These are phyloP conservation scores for Habropoda laboriosa DNA, from an alignment of 1,140 invertebrate genomes.

Conservation along the genomic window DNA sequence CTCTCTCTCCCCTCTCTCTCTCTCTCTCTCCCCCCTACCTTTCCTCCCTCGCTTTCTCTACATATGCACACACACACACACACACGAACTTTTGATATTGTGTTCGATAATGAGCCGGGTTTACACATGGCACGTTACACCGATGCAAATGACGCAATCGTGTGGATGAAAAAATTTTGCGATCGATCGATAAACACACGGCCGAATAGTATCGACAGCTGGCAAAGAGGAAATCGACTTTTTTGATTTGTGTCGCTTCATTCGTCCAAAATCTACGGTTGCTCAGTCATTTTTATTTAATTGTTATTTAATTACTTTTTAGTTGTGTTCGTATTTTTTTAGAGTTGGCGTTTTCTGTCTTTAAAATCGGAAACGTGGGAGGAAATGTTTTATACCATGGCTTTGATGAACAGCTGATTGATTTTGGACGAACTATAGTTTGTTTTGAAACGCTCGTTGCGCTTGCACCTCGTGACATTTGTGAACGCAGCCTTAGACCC, in stretches of 20 bases:
- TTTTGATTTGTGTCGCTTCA: neutral
- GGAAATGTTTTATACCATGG: neutral
- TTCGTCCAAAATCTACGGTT: neutral
- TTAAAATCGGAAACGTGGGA: neutral
- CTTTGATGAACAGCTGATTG: neutral
- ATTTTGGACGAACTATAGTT: neutral
- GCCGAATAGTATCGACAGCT: too few species aligned
- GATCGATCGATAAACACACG: too few species aligned
- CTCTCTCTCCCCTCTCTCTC: neutral
- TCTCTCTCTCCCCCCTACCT: constrained; percentile 20
- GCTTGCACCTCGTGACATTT: neutral
- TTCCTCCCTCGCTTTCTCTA: neutral
- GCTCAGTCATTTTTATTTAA: neutral
- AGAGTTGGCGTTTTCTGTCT: neutral
- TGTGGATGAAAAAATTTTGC: neutral
- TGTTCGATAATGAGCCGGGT: constrained; percentile 20
- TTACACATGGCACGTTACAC: neutral
- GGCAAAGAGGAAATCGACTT: neutral
- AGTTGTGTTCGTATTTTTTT: neutral
- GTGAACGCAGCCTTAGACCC: constrained; percentile 32
- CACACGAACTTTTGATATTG: constrained; percentile 26
- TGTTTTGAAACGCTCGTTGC: neutral
- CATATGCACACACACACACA: neutral
- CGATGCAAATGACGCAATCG: neutral
- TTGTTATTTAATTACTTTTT: neutral